Base-by-base conservation (phyloP, 2,797 vertebrate species). In the Lycodopsis pacificus region DNA sequence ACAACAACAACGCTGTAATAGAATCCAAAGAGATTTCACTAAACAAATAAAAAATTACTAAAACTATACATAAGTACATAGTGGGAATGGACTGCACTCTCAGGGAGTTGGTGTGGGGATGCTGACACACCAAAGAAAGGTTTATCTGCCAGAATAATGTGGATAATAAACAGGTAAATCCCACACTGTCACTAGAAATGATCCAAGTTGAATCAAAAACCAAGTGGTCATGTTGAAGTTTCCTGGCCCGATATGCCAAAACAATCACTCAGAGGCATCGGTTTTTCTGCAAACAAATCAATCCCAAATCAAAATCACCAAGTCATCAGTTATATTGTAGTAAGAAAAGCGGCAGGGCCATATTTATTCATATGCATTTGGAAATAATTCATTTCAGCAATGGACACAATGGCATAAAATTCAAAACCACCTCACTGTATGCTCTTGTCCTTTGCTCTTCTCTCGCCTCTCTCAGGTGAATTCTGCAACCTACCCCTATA, bases 401-500 rank as follows among this genome's bases (percentile, higher is more conserved):
- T 27, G 14, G 51, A 27, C 25, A 56, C 25, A 51, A n/a, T 22
- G 30, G 32, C 38, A 42, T 62, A 3, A 36, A 58, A 64, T 49
- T 27, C 53, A 5, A 51, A 22, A 22, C 17, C 42, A 17, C 22
- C 53, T 54, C 25, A 54, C 53, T 27, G 53, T 53, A 3, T 27
- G 22, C 4, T 27, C 12, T 27, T 14, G 51, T 51, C 49, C 49
- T 12, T n/a, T 7, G 36, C 46, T 42, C 36, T 61, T 30, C 19
- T 56, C 49, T 61, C 67, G 22, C 5, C 3, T 25, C 66, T 62
- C 63, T 36, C 90, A 99, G 98, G 98, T 72, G 98, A 99, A 91
- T 99, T 99, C 95, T 99, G 98, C 95, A 99, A 99, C 92, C 96
- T 99, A 11, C 98, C 98, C 17, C 95, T 99, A 49, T 99, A 99